phyloP scores from a whole-genome alignment of 2,888 invertebrate species.

The Agonopterix subpropinquella region DNA sequence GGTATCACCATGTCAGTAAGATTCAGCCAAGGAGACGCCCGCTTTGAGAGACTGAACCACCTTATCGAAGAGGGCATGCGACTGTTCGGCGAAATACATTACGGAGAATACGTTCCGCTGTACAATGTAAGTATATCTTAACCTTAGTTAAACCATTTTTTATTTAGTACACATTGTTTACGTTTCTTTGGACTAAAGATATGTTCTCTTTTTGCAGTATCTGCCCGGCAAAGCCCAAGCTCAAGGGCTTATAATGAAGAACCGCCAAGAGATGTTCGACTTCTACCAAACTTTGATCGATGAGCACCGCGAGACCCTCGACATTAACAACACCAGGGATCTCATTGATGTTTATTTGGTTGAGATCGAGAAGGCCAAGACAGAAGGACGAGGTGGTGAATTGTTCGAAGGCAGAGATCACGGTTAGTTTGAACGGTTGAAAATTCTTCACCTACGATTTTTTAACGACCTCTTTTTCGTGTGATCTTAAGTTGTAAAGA shows the following conservation, averaged over 20 bases:
- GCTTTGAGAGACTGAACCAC: conserved; percentile 86
- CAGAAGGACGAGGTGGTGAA: conserved; percentile 82
- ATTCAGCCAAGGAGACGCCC: conserved; percentile 84
- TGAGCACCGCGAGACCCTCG: conserved; percentile 85
- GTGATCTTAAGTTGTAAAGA: not conserved
- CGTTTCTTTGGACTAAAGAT: too few species aligned
- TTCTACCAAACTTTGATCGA: conserved; percentile 91
- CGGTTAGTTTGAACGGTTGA: conserved; percentile 75
- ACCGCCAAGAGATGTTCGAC: conserved; percentile 88
- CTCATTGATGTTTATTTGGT: conserved; percentile 90
- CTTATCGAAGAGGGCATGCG: conserved; percentile 95
- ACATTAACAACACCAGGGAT: conserved; percentile 85
- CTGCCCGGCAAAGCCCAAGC: conserved; percentile 78
- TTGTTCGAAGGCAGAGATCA: conserved; percentile 91
- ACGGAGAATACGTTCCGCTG: conserved; percentile 89
- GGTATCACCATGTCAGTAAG: conserved; percentile 92
- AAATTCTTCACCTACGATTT: not conserved
- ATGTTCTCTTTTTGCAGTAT: conserved; percentile 48
- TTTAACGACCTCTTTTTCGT: not conserved
- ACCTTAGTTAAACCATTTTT: not conserved
- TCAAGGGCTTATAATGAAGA: conserved; percentile 78
- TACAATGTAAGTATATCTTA: conserved; percentile 71
- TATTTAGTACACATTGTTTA: too few species aligned
- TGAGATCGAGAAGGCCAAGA: conserved; percentile 89
- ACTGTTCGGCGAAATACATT: conserved; percentile 87